These are phyloP conservation scores for Autographa gamma DNA, from an alignment of 2,888 invertebrate genomes.

Conservation along the genomic window DNA sequence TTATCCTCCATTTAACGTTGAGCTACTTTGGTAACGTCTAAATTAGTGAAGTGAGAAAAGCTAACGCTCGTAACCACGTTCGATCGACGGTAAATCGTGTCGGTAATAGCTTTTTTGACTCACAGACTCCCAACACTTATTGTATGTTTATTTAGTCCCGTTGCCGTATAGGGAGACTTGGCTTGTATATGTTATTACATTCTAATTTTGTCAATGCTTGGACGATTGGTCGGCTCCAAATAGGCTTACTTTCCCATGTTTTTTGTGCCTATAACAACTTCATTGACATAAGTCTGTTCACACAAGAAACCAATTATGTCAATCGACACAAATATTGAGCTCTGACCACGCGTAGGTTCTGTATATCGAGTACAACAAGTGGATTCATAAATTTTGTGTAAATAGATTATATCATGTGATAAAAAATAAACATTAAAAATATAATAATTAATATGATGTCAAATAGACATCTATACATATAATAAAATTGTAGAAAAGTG, in stretches of 20 bases:
- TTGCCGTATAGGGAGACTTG: conserved; percentile 79
- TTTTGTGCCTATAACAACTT: conserved; percentile 72
- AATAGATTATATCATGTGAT: not conserved
- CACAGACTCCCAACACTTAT: conserved; percentile 79
- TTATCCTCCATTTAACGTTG: conserved; percentile 85
- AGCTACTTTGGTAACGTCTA: conserved; percentile 87
- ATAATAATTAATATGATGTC: too few relatives aligned
- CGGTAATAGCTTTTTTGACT: conserved; percentile 84
- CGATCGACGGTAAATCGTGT: conserved; percentile 84
- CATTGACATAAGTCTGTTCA: conserved; percentile 70
- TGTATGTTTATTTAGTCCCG: conserved; percentile 79
- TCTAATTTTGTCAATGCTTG: conserved; percentile 77
- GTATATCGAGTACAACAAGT: conserved; percentile 6
- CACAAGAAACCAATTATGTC: conserved; percentile 51
- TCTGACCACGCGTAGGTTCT: conserved; percentile 10
- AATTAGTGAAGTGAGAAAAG: conserved; percentile 88
- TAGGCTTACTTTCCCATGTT: conserved; percentile 74
- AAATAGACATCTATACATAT: too few relatives aligned
- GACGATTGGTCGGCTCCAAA: conserved; percentile 73
- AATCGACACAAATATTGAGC: conserved; percentile 16
- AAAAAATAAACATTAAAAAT: not conserved
- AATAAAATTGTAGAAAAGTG: too few relatives aligned
- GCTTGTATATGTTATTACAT: conserved; percentile 72
- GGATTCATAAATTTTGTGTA: not conserved
- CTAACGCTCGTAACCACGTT: conserved; percentile 84